Evolutionary conservation across 1,140 invertebrate species (phyloP), one percentile per base, ranked within the genome.

Genomic region (Olivierus martensii): DNA sequence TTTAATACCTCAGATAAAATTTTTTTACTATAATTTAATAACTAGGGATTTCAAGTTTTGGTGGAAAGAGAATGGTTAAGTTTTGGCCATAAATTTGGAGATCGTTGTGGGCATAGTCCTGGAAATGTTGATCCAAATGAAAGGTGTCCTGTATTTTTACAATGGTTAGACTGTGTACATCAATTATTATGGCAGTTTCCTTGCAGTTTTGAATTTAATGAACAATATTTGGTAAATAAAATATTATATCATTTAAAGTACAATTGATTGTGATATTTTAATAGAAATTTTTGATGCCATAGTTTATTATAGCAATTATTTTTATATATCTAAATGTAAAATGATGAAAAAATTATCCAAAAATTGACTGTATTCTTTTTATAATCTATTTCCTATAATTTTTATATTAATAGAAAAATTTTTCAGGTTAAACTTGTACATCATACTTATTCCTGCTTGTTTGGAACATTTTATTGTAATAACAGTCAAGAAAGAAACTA

Each of bases 401-500:
- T 28, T 28, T 2, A 28, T 28, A 28, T 28, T 28, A 28, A 28
- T 28, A 9, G 28, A 28, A 28, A 28, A 1, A 6, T 28, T 63
- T 72, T 73, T 51, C 66, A 95, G 90, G 82, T 94, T 45, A 96
- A 96, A 75, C 71, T 98, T 60, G 88, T 83, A 3, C 87, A 93
- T 61, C 94, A 98, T 70, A 84, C 84, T 3, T 91, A 95, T 68
- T 95, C 93, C 37, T 89, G 89, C 69, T 75, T 98, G 60, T 98
- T 94, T 73, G 93, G 93, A 51, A 95, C 90, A 60, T 98, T 98
- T 75, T 76, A 97, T 47, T 95, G 88, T 70, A 97, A 97, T 70
- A 86, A 79, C 35, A 72, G 77, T 38, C 78, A 79, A 62, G 87
- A 94, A 68, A 76, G 90, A 44, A 66, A 75, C 19, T 73, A 76